Evolutionary conservation across 2,113 vertebrate species (phyloP), one percentile per base, ranked within the genome.

Genomic region (Suricata suricatta): DNA sequence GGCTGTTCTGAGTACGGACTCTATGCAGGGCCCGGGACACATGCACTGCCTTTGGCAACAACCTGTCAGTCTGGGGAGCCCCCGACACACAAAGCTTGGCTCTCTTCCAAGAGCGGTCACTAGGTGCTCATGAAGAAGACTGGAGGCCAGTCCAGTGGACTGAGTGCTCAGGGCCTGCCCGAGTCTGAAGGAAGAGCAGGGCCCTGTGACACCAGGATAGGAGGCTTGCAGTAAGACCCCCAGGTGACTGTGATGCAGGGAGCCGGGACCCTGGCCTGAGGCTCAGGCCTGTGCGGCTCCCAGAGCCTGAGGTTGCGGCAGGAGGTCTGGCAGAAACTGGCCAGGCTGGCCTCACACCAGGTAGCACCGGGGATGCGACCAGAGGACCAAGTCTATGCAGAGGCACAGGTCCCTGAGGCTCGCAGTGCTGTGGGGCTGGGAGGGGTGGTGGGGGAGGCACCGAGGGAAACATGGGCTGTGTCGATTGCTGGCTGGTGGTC

Each of bases 291-390:
- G 5, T 44, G 52, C 12, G 5, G 54, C 38, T 64, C 14, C 72
- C 19, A 29, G 77, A 31, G 47, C 12, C 72, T 79, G 50, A 69
- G 38, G 13, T 13, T 31, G 9, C 21, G 66, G 41, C 33, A 38
- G 5, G 35, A 54, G 23, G 17, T 11, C 81, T 54, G 41, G 9
- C 4, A 7, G 41, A 52, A 79, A 64, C 38, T 31, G 9, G 33
- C 25, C 63, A 3, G 19, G 7, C 5, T 0, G 14, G 15, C 21
- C 3, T 12, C n/a, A 10, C 69, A n/a, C 33, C 5, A 15, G 3
- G 16, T n/a, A 41, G 60, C 14, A 29, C 3, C 23, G 44, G n/a
- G 81, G 47, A 16, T 35, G 15, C 25, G 79, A 33, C 64, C 27
- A 31, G 84, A 88, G 15, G 57, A 9, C 5, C 19, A 35, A 72